Base-by-base conservation (phyloP, 1,140 invertebrate genomes). In the Neodiprion lecontei region DNA sequence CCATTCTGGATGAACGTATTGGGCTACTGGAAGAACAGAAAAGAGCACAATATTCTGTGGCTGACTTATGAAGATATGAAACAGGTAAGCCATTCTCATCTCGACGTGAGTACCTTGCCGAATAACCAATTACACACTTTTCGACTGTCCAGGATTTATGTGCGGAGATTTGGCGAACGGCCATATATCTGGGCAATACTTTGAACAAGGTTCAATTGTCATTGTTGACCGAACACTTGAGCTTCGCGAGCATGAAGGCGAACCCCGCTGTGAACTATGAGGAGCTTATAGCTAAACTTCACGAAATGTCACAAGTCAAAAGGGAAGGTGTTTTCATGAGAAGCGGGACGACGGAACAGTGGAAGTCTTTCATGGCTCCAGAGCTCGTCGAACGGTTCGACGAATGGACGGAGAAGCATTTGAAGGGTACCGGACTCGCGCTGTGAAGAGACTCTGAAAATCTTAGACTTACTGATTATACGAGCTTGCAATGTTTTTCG, bases 221-320 rank as follows among this genome's bases (percentile, higher is more conserved):
- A 4, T 74, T 81, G 70, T 82, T 95, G 69, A 81, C 85, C 0
- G 79, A 90, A 0, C 92, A 95, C 79, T 84, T 95, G 9, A 91
- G 91, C 84, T 92, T 94, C 80, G 90, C 93, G 48, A 93, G 85
- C 53, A 93, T 96, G 89, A 91, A 91, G 77, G 79, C 90, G 7
- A 96, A 95, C 82, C 90, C 91, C n/a, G 89, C 91, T 74, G 93
- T 95, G 0, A 96, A 95, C 83, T 92, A 92, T 72, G 90, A 89
- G 78, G 80, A 82, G 1, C 81, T 85, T 0, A 81, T 88, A 0
- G 83, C 86, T 49, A 78, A 86, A n/a, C 87, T 89, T 69, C 88
- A 85, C 67, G 88, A 86, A 69, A 84, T 82, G 69, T 87, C 89
- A 21, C 71, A 89, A 23, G 85, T 82, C 12, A 73, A 83, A 5